Evolutionary conservation across 2,888 invertebrate species (phyloP).

Genomic region (Cheilosia impressa): DNA sequence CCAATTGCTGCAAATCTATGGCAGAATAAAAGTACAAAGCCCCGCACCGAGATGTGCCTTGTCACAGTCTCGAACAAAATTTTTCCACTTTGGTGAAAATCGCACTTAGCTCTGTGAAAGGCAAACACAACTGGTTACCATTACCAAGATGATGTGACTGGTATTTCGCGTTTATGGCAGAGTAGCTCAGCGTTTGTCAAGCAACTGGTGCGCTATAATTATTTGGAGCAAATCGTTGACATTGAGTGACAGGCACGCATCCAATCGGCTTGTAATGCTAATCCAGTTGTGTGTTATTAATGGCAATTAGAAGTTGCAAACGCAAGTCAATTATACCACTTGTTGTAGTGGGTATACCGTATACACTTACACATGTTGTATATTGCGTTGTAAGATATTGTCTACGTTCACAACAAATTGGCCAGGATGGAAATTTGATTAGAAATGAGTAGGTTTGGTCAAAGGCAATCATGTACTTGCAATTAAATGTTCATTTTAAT

Average conservation of each 20-base stretch:
- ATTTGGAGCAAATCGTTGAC: slow-evolving; percentile 66
- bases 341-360: background rate
- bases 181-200: slow-evolving; percentile 1
- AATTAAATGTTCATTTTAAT: too few species aligned
- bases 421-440: too few species aligned
- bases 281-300: slow-evolving; percentile 60
- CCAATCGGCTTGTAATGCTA: slow-evolving; percentile 55
- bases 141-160: slow-evolving; percentile 10
- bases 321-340: slow-evolving; percentile 46
- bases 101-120: slow-evolving; percentile 10
- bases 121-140: background rate
- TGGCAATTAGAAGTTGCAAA: slow-evolving; percentile 59
- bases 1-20: too few species aligned
- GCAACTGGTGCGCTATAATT: slow-evolving; percentile 46
- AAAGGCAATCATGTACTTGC: too few species aligned
- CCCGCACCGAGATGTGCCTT: background rate
- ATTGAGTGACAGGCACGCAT: slow-evolving; percentile 71
- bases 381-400: background rate
- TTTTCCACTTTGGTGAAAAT: slow-evolving; percentile 31
- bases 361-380: too few species aligned
- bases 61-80: slow-evolving; percentile 19
- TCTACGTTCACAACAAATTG: background rate
- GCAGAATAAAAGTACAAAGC: background rate
- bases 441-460: too few species aligned
- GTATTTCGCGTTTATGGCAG: slow-evolving; percentile 45